These are phyloP conservation scores for Sandelia bainsii DNA, from an alignment of 2,797 vertebrate species.

Conservation along the genomic window DNA sequence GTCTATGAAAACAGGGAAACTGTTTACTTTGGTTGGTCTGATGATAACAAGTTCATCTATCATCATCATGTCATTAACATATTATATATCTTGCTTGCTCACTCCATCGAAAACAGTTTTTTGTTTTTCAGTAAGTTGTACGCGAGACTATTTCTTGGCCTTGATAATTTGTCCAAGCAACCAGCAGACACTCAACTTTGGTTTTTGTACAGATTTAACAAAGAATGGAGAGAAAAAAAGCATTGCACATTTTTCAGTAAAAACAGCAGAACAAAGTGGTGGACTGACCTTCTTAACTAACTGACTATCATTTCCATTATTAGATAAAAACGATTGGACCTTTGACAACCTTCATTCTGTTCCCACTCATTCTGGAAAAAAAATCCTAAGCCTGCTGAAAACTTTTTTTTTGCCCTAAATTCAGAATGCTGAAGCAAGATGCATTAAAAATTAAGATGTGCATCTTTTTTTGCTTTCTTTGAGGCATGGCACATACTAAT, in stretches of 20 bases:
- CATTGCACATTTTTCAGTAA: neutral
- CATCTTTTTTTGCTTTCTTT: conserved; percentile 60
- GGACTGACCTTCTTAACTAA: neutral
- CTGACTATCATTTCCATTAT: neutral
- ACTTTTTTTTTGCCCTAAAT: conserved; percentile 63
- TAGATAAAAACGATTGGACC: neutral
- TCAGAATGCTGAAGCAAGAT: conserved; percentile 49
- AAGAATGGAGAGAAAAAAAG: neutral
- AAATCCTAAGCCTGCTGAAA: conserved; percentile 25
- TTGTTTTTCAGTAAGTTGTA: neutral
- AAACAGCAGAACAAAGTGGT: neutral
- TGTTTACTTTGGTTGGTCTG: too few species aligned
- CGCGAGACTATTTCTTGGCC: neutral
- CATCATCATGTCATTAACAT: too few species aligned
- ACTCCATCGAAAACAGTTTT: too few species aligned
- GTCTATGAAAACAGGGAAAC: too few species aligned
- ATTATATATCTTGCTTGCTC: too few species aligned
- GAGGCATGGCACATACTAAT: conserved; percentile 56
- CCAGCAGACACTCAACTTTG: neutral
- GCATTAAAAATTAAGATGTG: conserved; percentile 65
- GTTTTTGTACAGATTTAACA: neutral
- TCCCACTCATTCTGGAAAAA: conserved; percentile 14
- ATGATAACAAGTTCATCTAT: too few species aligned
- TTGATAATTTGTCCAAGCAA: neutral
- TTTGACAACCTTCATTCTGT: conserved; percentile 29